Percentiles rank a stretch among this genome's conserved stretches.
phyloP scores from a whole-genome alignment of 2,113 vertebrate species.

The Platanista minor region DNA sequence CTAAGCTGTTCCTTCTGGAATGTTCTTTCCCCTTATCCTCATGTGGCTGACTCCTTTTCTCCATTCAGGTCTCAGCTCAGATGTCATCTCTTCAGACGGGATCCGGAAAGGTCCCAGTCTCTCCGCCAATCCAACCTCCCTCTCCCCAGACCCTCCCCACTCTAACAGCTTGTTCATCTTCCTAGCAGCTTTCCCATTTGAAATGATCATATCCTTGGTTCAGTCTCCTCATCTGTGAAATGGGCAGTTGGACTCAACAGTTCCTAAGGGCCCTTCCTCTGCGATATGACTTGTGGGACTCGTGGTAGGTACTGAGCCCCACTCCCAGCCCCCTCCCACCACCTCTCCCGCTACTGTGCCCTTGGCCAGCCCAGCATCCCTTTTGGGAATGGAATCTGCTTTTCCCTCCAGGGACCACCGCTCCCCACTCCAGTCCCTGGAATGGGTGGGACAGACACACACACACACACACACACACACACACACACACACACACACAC shows the following conservation, averaged over 20 bases:
- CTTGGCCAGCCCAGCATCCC: background rate
- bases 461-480: too few species aligned
- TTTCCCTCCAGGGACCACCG: background rate
- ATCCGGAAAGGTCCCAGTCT: background rate
- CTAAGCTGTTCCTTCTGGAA: background rate
- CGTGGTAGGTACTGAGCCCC: background rate
- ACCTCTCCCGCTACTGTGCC: background rate
- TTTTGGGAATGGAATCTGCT: fast-evolving
- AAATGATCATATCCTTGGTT: background rate
- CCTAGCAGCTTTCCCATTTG: background rate
- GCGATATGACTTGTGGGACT: background rate
- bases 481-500: too few species aligned
- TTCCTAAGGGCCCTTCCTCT: background rate
- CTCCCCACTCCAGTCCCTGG: background rate
- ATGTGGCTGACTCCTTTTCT: background rate
- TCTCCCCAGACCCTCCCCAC: background rate
- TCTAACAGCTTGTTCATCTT: background rate
- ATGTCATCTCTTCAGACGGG: background rate
- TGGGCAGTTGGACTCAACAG: background rate
- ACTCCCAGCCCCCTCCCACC: too few species aligned
- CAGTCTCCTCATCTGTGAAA: background rate
- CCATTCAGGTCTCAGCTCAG: background rate
- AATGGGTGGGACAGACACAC: too few species aligned
- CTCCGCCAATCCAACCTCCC: fast-evolving
- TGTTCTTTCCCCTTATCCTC: background rate